A percentile compares a stretch with the other conserved stretches of the same genome.
phyloP scores from a whole-genome alignment of 2,888 invertebrate genomes.

The Drosophila peninsularis region DNA sequence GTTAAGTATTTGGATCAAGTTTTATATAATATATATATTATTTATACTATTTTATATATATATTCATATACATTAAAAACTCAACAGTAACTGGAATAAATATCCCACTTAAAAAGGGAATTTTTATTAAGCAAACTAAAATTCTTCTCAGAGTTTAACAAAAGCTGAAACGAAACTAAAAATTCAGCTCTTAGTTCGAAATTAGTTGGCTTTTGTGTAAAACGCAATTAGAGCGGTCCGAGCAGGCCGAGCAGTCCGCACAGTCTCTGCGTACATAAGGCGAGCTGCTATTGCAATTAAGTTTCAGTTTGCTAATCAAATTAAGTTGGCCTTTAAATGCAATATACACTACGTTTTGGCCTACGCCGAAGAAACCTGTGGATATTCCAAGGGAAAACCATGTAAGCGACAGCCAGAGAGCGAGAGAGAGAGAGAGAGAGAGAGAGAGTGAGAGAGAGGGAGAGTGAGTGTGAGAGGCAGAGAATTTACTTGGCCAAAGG shows the following conservation, averaged over 20 bases:
- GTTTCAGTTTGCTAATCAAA: slow-evolving; percentile 2
- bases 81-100: background rate
- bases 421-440: background rate
- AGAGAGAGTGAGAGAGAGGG: background rate
- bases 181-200: background rate
- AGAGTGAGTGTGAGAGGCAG: background rate
- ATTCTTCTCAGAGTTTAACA: background rate
- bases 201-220: slow-evolving; percentile 1
- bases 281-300: slow-evolving; percentile 8
- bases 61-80: too few relatives aligned
- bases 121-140: background rate
- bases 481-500: slow-evolving; percentile 76
- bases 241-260: too few relatives aligned
- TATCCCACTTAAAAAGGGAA: background rate
- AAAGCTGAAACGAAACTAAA: background rate
- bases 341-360: slow-evolving; percentile 33
- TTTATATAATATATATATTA: too few relatives aligned
- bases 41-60: too few relatives aligned
- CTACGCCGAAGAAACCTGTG: slow-evolving; percentile 3
- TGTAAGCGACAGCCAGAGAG: slow-evolving; percentile 25
- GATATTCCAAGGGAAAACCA: slow-evolving; percentile 38
- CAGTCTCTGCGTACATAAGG: too few relatives aligned
- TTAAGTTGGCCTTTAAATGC: slow-evolving; percentile 11
- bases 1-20: too few relatives aligned
- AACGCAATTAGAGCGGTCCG: slow-evolving; percentile 4